phyloP scores from a whole-genome alignment of 1,140 invertebrate species.

The Pararge aegeria region DNA sequence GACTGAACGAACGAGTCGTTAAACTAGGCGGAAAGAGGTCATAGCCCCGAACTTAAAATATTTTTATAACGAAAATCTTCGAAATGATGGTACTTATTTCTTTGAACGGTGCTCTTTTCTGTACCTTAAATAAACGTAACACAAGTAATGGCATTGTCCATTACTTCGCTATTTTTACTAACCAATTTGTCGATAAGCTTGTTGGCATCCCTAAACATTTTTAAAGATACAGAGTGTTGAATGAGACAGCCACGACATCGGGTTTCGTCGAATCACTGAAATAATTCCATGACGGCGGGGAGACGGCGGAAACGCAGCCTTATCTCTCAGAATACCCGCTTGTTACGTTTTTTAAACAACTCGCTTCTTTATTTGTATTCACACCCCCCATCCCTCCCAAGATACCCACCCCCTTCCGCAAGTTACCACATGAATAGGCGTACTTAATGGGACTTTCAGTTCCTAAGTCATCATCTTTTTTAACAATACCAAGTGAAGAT shows the following conservation, averaged over 20 bases:
- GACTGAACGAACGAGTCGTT: no score
- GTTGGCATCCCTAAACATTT: conserved; percentile 65
- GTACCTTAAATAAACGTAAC: no score
- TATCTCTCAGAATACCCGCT: conserved; percentile 74
- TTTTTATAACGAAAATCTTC: no score
- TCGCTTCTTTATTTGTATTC: conserved; percentile 73
- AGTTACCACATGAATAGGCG: conserved; percentile 73
- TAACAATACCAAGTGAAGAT: conserved; percentile 65
- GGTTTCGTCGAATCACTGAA: conserved; percentile 71
- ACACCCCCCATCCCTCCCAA: conserved; percentile 31
- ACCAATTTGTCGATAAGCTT: conserved; percentile 19
- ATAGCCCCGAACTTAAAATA: no score
- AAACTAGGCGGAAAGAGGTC: no score
- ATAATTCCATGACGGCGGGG: conserved; percentile 67
- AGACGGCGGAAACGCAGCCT: conserved; percentile 73
- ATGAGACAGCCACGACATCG: conserved; percentile 70
- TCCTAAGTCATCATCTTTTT: conserved; percentile 77
- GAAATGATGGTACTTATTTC: no score
- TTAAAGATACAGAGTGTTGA: conserved; percentile 74
- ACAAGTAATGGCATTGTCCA: no score
- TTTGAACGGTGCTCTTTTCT: no score
- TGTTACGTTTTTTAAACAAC: conserved; percentile 79
- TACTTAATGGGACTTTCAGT: conserved; percentile 77
- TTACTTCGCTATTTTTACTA: no score
- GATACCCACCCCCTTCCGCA: conserved; percentile 35